Evolutionary conservation across 37 sponge, comb jelly and placozoan genomes (phyloP).

Genomic region (Spongia lamella): DNA sequence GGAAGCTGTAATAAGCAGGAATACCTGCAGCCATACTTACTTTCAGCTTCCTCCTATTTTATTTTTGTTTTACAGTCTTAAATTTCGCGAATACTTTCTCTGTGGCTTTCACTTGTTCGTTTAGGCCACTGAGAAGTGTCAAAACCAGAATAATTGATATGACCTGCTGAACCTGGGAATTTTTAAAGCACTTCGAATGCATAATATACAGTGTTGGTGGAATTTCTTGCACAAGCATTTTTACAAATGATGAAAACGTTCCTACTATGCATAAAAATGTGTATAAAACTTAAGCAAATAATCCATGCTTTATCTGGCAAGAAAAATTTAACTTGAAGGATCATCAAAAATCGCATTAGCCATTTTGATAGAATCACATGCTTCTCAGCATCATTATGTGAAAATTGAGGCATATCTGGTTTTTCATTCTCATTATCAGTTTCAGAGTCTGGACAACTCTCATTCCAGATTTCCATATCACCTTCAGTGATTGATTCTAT

Average conservation of each 20-base stretch:
- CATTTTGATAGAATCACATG: background rate
- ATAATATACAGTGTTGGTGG: background rate
- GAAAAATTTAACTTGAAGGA: conserved; percentile 11
- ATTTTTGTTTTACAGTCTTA: background rate
- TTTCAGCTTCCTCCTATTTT: background rate
- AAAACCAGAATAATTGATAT: conserved; percentile 23
- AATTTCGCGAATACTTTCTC: background rate
- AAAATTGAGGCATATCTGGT: too few species aligned
- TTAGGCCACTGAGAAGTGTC: conserved; percentile 12
- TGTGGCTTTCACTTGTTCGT: background rate
- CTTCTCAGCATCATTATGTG: background rate
- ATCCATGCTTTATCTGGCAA: conserved; percentile 30
- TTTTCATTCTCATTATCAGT: too few species aligned
- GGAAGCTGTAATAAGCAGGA: conserved; percentile 2
- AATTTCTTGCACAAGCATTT: background rate
- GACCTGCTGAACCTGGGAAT: conserved; percentile 8
- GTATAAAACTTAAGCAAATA: conserved; percentile 13
- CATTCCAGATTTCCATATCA: too few species aligned
- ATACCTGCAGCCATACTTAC: conserved; percentile 5
- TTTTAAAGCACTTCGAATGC: conserved; percentile 8
- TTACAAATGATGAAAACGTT: background rate
- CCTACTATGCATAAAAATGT: background rate
- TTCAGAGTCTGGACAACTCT: too few species aligned
- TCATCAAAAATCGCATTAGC: conserved; percentile 23
- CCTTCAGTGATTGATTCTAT: too few species aligned